Evolutionary conservation across 2,113 vertebrate genomes (phyloP), one percentile per base, ranked within the genome.

Genomic region (Hipposideros armiger): DNA sequence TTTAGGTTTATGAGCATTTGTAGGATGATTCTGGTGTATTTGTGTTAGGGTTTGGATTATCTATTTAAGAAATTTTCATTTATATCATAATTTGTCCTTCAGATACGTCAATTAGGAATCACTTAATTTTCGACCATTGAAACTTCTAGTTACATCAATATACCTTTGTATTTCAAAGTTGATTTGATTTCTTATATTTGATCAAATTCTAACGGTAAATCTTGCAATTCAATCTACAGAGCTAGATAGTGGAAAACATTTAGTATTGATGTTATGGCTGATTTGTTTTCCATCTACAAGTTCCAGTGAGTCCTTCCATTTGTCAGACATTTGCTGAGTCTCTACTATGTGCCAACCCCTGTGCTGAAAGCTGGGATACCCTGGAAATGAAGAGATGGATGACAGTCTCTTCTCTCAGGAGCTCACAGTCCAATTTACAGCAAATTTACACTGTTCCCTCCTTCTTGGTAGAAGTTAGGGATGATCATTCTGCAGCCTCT

Each of bases 171-270:
- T 56, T 74, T 90, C 42, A 88, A 95, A 67, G 26, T 50, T 85
- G 86, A 45, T 54, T 95, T 90, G 40, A n/a, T 95, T 92, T 95
- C 32, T 94, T 89, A 30, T 52, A 80, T 67, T 86, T 91, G 60
- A 87, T 74, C 36, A 64, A 76, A 88, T 88, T 64, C 67, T 74
- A 86, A 74, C 69, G 15, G 26, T 82, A 77, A 70, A 4, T 87
- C 95, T 96, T 85, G 30, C 30, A 77, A 32, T 90, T 67, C 77
- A 96, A 90, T 47, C 36, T 90, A 77, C 15, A 73, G 70, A 90
- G 54, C 56, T 81, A 50, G 60, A 30, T 52, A 72, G 20, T 52
- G 36, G 86, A n/a, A 94, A 83, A 87, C 28, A 92, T 70, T 91
- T 94, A 82, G 20, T 84, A 42, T 10, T 84, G 72, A 42, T 70